These are phyloP conservation scores for Crocodylus rhombifer DNA, from an alignment of 2,797 vertebrate species.

Conservation along the genomic window DNA sequence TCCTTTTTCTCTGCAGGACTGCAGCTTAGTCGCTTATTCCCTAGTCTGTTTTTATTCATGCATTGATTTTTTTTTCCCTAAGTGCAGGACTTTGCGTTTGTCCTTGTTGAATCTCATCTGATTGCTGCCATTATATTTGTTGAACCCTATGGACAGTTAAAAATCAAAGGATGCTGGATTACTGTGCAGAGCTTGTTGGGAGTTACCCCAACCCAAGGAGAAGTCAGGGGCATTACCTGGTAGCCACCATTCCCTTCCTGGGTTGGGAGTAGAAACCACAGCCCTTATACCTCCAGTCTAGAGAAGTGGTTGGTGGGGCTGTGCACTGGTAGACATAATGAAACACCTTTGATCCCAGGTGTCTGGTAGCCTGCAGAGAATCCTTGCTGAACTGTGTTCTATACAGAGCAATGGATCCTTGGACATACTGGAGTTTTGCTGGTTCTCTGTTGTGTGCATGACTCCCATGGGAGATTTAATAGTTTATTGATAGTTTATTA, in stretches of 20 bases:
- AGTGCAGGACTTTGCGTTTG: too few species aligned
- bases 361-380: not conserved
- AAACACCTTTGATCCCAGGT: not conserved
- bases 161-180: not conserved
- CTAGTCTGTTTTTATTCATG: too few species aligned
- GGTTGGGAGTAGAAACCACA: not conserved
- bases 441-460: not conserved
- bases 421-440: not conserved
- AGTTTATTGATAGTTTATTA: too few species aligned
- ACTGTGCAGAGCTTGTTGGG: not conserved
- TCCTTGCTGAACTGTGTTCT: not conserved
- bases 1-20: too few species aligned
- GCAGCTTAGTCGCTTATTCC: too few species aligned
- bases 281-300: not conserved
- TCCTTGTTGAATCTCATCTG: too few species aligned
- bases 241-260: not conserved
- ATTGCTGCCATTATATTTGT: too few species aligned
- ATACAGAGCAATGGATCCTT: not conserved
- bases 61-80: too few species aligned
- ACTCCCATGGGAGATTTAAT: not conserved
- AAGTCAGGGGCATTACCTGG: not conserved
- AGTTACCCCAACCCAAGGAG: not conserved
- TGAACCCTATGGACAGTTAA: too few species aligned
- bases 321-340: not conserved
- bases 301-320: not conserved